These are phyloP conservation scores for Electrona antarctica DNA, from an alignment of 2,113 vertebrate species.

Conservation along the genomic window DNA sequence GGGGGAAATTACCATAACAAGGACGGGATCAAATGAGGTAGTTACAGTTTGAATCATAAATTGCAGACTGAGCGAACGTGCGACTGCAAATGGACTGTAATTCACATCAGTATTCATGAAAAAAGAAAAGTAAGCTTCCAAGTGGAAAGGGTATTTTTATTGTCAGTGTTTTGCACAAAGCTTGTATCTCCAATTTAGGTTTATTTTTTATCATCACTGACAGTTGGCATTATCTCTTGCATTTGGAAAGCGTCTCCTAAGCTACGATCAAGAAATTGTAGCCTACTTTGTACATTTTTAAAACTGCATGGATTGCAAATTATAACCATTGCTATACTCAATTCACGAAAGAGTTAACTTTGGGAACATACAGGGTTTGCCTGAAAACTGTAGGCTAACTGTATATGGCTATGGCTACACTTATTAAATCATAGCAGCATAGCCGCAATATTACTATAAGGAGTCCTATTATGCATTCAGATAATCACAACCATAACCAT, in stretches of 20 bases:
- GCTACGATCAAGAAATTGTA: slow-evolving; percentile 8
- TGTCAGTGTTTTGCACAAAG: slow-evolving; percentile 58
- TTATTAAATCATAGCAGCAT: slow-evolving; percentile 11
- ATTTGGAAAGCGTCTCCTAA: slow-evolving; percentile 30
- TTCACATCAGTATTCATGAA: slow-evolving; percentile 78
- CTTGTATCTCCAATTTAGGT: slow-evolving; percentile 41
- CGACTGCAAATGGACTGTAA: slow-evolving; percentile 72
- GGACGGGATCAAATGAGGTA: slow-evolving; percentile 78
- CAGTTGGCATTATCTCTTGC: slow-evolving; percentile 17
- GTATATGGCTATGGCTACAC: background rate
- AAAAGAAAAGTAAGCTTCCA: slow-evolving; percentile 63
- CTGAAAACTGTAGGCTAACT: background rate
- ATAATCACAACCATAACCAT: slow-evolving; percentile 24
- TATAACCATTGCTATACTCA: background rate
- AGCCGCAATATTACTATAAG: slow-evolving; percentile 18
- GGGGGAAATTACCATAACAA: slow-evolving; percentile 77
- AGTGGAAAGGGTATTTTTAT: slow-evolving; percentile 51
- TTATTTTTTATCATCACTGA: slow-evolving; percentile 35
- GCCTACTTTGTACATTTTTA: slow-evolving; percentile 8
- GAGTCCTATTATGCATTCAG: slow-evolving; percentile 12
- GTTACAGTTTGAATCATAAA: slow-evolving; percentile 79
- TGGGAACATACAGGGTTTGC: slow-evolving; percentile 12
- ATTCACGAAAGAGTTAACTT: background rate
- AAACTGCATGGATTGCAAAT: slow-evolving; percentile 7
- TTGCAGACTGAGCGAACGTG: slow-evolving; percentile 75